These are phyloP conservation scores for Tortrix viridana DNA, from an alignment of 2,888 invertebrate species.

Conservation along the genomic window DNA sequence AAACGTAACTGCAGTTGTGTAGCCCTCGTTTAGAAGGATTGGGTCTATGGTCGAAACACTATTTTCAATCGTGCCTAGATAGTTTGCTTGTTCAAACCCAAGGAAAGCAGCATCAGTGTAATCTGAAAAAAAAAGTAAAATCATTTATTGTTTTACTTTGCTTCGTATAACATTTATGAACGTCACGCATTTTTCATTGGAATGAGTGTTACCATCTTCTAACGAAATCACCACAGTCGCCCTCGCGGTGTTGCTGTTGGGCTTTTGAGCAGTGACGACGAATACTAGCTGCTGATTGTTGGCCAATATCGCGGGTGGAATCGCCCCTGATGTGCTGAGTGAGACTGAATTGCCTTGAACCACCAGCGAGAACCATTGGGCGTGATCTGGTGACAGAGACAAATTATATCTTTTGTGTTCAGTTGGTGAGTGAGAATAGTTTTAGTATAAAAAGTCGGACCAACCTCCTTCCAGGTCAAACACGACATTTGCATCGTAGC, in stretches of 20 bases:
- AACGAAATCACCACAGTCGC: conserved; percentile 36
- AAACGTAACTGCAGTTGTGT: conserved; percentile 36
- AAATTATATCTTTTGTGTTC: too few relatives aligned
- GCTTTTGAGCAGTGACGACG: conserved; percentile 40
- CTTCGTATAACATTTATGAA: too few relatives aligned
- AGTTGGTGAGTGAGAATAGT: too few relatives aligned
- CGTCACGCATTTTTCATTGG: too few relatives aligned
- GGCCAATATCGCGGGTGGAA: conserved; percentile 38
- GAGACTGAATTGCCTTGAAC: conserved; percentile 34
- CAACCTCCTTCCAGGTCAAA: conserved; percentile 19
- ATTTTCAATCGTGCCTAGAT: conserved; percentile 41
- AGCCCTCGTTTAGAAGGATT: conserved; percentile 41
- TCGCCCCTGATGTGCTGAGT: conserved; percentile 25
- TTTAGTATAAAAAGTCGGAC: background rate
- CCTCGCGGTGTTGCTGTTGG: conserved; percentile 26
- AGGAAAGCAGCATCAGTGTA: conserved; percentile 34
- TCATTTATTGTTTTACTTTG: too few relatives aligned
- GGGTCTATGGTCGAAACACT: conserved; percentile 26
- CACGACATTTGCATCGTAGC: conserved; percentile 17
- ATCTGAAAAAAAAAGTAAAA: conserved; percentile 44
- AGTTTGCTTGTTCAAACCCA: conserved; percentile 43
- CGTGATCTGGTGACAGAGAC: conserved; percentile 9
- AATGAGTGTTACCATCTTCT: conserved; percentile 5
- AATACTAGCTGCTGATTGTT: conserved; percentile 43
- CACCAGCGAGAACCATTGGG: conserved; percentile 35